Conservation (phyloP, 2,797 vertebrate genomes). For the Petrocephalus schoutedeni region DNA sequence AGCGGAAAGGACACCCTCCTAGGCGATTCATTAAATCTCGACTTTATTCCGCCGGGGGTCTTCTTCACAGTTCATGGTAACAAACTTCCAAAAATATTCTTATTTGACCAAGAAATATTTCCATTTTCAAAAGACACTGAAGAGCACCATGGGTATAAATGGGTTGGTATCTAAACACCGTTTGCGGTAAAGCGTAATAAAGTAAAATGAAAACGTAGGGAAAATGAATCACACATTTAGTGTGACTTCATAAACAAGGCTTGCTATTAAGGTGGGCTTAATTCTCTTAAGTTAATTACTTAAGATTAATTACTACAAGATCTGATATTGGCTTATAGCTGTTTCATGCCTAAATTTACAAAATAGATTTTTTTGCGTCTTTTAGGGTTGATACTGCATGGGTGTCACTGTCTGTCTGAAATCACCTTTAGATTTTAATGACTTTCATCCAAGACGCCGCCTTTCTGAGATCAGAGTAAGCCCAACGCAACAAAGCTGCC, state of each 20-base stretch:
- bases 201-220: background rate
- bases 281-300: background rate
- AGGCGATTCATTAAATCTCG: background rate
- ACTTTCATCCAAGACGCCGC: background rate
- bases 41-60: background rate
- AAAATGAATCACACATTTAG: background rate
- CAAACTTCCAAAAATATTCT: background rate
- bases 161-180: background rate
- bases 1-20: background rate
- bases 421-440: background rate
- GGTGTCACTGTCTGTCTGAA: background rate
- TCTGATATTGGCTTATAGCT: background rate
- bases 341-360: background rate
- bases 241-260: background rate
- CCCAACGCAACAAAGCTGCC: background rate
- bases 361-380: background rate
- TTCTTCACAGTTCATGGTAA: background rate
- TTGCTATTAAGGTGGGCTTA: background rate
- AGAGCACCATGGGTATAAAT: background rate
- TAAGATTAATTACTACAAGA: too few relatives aligned
- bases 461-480: background rate
- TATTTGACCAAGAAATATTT: background rate
- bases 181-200: background rate
- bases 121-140: background rate
- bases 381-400: background rate